Conservation (phyloP, 2,888 invertebrate genomes). For the Allophyes oxyacanthae region DNA sequence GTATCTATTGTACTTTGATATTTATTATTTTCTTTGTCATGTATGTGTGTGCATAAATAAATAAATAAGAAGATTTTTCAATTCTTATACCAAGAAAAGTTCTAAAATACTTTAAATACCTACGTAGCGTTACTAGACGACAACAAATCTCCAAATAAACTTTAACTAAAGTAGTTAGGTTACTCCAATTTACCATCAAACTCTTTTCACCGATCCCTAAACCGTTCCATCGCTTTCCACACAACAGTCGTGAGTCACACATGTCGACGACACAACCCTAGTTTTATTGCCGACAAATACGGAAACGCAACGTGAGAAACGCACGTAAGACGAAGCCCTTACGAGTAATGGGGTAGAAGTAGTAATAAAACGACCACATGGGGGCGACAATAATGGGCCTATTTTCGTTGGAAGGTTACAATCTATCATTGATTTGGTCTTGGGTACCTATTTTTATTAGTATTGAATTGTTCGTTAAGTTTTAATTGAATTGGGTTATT, state of each 20-base stretch:
- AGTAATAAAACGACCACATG: slow-evolving; percentile 51
- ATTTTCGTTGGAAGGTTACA: slow-evolving; percentile 37
- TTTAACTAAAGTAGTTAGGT: too few relatives aligned
- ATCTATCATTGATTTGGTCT: slow-evolving; percentile 37
- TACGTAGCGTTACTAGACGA: neutral
- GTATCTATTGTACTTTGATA: too few relatives aligned
- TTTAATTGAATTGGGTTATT: neutral
- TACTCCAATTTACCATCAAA: slow-evolving; percentile 3
- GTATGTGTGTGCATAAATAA: too few relatives aligned
- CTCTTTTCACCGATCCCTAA: slow-evolving; percentile 1
- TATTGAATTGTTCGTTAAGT: neutral
- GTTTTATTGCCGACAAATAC: slow-evolving; percentile 49
- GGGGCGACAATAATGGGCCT: slow-evolving; percentile 47
- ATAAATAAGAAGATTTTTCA: too few relatives aligned
- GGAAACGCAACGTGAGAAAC: slow-evolving; percentile 53
- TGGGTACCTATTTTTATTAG: slow-evolving; percentile 5
- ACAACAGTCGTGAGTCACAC: slow-evolving; percentile 26
- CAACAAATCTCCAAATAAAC: too few relatives aligned
- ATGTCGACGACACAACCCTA: slow-evolving; percentile 32
- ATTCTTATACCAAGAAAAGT: too few relatives aligned
- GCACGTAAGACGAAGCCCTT: slow-evolving; percentile 44
- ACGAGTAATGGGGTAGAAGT: slow-evolving; percentile 47
- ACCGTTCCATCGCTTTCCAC: slow-evolving; percentile 15
- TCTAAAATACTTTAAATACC: too few relatives aligned
- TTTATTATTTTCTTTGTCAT: too few relatives aligned